A percentile compares a stretch with the other conserved stretches of the same genome.
Conservation (phyloP, 2,888 invertebrate genomes). For the Scaptomyza cyrtandrae region DNA sequence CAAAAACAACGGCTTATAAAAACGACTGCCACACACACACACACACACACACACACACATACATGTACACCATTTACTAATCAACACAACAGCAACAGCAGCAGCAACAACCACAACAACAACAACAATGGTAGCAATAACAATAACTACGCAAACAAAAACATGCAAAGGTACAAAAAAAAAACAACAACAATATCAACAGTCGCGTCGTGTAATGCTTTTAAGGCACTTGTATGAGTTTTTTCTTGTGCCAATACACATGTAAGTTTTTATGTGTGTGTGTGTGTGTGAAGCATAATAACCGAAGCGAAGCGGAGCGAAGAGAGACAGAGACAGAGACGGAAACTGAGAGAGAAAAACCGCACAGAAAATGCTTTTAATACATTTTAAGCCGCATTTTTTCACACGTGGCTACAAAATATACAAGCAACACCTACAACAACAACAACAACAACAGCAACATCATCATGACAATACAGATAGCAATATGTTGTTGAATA, state of each 20-base stretch:
- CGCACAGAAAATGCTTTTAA: slow-evolving; percentile 73
- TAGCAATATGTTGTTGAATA: slow-evolving; percentile 22
- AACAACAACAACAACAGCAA: slow-evolving; percentile 7
- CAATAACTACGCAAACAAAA: slow-evolving; percentile 53
- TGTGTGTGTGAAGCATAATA: slow-evolving; percentile 37
- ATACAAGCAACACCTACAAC: slow-evolving; percentile 5
- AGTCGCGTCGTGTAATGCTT: slow-evolving; percentile 67
- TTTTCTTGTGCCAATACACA: slow-evolving; percentile 31
- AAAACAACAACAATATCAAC: slow-evolving; percentile 42
- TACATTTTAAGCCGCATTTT: slow-evolving; percentile 78
- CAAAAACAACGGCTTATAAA: slow-evolving; percentile 73
- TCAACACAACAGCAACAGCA: slow-evolving; percentile 62
- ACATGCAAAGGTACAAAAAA: slow-evolving; percentile 44
- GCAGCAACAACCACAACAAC: slow-evolving; percentile 25
- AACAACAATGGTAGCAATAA: slow-evolving; percentile 41
- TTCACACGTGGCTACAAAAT: slow-evolving; percentile 75
- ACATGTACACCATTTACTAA: slow-evolving; percentile 66
- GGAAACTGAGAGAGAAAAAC: slow-evolving; percentile 37
- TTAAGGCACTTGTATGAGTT: slow-evolving; percentile 62
- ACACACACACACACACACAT: slow-evolving; percentile 26
- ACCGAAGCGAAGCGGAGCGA: too few species aligned
- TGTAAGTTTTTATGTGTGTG: slow-evolving; percentile 23
- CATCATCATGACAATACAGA: slow-evolving; percentile 5
- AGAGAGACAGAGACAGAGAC: slow-evolving; percentile 15
- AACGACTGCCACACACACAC: slow-evolving; percentile 41